Conservation (phyloP, 2,797 vertebrate species). For the Lagorchestes hirsutus region DNA sequence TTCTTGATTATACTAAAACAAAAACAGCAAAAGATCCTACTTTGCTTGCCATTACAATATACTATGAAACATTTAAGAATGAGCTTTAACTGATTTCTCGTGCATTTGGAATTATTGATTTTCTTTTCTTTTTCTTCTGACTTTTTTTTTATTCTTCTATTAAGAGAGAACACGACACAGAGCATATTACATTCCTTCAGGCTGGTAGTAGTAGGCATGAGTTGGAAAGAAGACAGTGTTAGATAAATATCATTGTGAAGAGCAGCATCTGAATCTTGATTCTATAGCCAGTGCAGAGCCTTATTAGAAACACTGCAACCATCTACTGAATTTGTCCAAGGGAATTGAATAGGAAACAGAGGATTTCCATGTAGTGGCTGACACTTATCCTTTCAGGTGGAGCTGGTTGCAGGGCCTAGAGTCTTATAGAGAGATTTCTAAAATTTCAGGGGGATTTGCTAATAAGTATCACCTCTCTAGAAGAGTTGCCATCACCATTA, state of each 20-base stretch:
- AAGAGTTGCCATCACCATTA: neutral
- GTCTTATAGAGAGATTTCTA: neutral
- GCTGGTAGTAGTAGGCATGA: neutral
- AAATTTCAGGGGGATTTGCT: neutral
- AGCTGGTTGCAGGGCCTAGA: neutral
- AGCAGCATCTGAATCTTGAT: neutral
- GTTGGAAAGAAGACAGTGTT: neutral
- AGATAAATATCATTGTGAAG: neutral
- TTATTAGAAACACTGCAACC: neutral
- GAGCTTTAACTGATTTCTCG: slow-evolving; percentile 15
- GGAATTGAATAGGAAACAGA: neutral
- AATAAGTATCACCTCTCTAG: neutral
- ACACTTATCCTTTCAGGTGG: neutral
- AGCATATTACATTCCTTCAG: neutral
- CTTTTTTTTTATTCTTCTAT: neutral
- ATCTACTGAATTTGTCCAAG: neutral
- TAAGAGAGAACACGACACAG: too few relatives aligned
- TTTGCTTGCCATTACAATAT: too few relatives aligned
- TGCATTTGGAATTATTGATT: slow-evolving; percentile 30
- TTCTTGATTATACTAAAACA: too few relatives aligned
- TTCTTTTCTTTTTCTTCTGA: neutral
- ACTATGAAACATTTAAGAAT: neutral
- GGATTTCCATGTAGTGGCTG: neutral
- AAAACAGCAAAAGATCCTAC: too few relatives aligned
- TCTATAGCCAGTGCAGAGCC: neutral